These are phyloP conservation scores for Linnaemya vulpina DNA, from an alignment of 2,888 invertebrate genomes.

Conservation along the genomic window DNA sequence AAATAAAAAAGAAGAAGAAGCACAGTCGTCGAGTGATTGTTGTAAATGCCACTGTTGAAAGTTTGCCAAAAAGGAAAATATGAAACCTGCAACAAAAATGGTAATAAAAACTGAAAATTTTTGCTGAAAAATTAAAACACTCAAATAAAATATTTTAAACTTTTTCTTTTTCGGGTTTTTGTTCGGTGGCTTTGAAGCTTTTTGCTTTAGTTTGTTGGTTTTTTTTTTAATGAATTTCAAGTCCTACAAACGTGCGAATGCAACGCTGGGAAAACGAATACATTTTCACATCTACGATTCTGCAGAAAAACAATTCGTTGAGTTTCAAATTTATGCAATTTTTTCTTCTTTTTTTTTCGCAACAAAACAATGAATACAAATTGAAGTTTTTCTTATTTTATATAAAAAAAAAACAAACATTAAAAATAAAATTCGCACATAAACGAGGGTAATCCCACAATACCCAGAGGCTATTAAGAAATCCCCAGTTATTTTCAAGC, in stretches of 20 bases:
- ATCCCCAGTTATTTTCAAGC: too few species aligned
- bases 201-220: neutral
- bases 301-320: neutral
- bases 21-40: conserved; percentile 48
- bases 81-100: conserved; percentile 42
- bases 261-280: neutral
- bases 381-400: neutral
- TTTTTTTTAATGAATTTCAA: conserved; percentile 29
- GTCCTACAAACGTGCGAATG: conserved; percentile 36
- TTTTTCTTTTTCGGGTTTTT: neutral
- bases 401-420: neutral
- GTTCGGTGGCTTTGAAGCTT: neutral
- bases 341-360: neutral
- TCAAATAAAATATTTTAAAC: neutral
- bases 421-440: neutral
- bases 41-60: conserved; percentile 52
- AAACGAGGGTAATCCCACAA: neutral
- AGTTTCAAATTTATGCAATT: neutral
- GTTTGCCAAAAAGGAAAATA: conserved; percentile 36
- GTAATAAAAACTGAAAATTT: conserved; percentile 11
- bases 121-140: conserved; percentile 6
- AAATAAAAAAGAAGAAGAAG: neutral
- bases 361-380: neutral
- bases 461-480: neutral
- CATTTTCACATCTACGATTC: neutral